Evolutionary conservation across 2,888 invertebrate species (phyloP).

Genomic region (Melanotus villosus): DNA sequence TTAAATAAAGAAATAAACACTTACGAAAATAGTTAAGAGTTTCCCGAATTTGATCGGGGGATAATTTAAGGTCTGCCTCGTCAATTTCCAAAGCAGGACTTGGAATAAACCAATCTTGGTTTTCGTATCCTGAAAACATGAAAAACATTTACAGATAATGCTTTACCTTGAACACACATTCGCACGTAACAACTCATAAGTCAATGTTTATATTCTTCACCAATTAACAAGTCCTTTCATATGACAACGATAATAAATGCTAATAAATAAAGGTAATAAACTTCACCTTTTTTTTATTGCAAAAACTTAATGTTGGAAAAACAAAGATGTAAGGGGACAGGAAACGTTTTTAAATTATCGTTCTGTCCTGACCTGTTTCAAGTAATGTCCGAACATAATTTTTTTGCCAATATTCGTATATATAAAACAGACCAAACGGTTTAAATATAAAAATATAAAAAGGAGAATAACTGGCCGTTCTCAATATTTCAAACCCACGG

Average conservation of each 20-base stretch:
- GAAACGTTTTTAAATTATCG: too few relatives aligned
- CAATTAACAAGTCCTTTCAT: too few relatives aligned
- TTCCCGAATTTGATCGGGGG: slow-evolving; percentile 95
- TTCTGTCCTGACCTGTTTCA: background rate
- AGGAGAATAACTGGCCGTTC: background rate
- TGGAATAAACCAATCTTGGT: slow-evolving; percentile 94
- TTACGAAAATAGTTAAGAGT: slow-evolving; percentile 98
- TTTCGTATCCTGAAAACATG: slow-evolving; percentile 83
- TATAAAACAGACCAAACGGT: background rate
- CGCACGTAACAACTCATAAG: background rate
- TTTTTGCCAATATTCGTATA: background rate
- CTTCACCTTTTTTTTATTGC: too few relatives aligned
- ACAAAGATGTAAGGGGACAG: too few relatives aligned
- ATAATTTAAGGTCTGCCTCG: slow-evolving; percentile 84
- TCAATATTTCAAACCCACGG: slow-evolving; percentile 1
- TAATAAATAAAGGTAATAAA: too few relatives aligned
- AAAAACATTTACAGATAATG: slow-evolving; percentile 28
- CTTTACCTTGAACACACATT: background rate
- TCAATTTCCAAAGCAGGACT: slow-evolving; percentile 85
- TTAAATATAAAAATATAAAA: slow-evolving; percentile 3
- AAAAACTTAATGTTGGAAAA: too few relatives aligned
- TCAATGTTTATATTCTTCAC: background rate
- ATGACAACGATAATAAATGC: too few relatives aligned
- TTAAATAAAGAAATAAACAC: too few relatives aligned
- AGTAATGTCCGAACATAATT: background rate